A percentile compares a stretch with the other conserved stretches of the same genome.
phyloP scores from a whole-genome alignment of 2,888 invertebrate genomes.

The Callinectes sapidus region DNA sequence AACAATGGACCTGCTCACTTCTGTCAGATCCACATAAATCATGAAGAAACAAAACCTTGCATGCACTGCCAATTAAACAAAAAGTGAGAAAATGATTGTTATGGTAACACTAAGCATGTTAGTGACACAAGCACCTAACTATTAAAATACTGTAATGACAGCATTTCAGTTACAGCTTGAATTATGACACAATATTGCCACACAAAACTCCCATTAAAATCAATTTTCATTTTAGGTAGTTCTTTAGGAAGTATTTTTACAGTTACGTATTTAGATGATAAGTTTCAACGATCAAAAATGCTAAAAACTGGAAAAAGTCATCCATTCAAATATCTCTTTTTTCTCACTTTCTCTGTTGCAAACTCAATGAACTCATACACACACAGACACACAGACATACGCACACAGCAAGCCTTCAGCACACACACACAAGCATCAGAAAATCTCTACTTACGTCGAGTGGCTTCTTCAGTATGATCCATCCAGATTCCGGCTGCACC shows the following conservation, averaged over 20 bases:
- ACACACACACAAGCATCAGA: background rate
- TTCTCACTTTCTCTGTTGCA: background rate
- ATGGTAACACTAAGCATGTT: background rate
- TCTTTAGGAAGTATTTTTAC: background rate
- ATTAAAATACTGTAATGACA: background rate
- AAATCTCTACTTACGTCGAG: constrained; percentile 90
- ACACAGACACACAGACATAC: constrained; percentile 38
- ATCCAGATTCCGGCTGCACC: constrained; percentile 97
- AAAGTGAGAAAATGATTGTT: background rate
- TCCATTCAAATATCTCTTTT: background rate
- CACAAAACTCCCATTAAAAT: background rate
- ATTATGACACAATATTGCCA: background rate
- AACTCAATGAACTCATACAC: background rate
- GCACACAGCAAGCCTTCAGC: background rate
- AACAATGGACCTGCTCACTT: background rate
- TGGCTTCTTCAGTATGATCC: constrained; percentile 96
- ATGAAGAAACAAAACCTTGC: background rate
- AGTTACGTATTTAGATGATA: background rate
- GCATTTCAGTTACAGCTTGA: background rate
- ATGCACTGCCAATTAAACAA: background rate
- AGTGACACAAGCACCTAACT: background rate
- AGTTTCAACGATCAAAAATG: background rate
- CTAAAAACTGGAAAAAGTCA: background rate
- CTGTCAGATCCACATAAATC: background rate
- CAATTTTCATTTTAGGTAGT: background rate